Evolutionary conservation across 2,113 vertebrate species (phyloP), one percentile per base, ranked within the genome.

Genomic region (Ageneiosus marmoratus): DNA sequence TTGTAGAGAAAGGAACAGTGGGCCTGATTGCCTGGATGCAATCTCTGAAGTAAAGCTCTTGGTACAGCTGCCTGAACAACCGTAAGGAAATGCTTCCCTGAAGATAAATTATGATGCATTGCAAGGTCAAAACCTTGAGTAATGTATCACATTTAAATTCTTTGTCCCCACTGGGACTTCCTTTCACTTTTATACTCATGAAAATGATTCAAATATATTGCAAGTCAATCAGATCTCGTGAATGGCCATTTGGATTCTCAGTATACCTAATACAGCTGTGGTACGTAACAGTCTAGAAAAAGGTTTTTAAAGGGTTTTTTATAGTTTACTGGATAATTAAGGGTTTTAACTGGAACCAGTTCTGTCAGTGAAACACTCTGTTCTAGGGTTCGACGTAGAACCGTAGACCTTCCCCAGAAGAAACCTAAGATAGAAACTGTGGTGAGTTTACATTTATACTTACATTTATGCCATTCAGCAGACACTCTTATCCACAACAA

Each of bases 31-130:
- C 78, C 65, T 79, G 44, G 20, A 77, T 80, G 58, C 65, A 82
- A 79, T 85, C 84, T 84, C 63, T 11, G 41, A 74, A 53, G 77
- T 72, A 83, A 84, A 80, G 74, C 77, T 55, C 58, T 53, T 37
- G 9, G 18, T 74, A 63, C 63, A 50, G 83, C 56, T 41, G 63
- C 63, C 79, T 81, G 72, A 67, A 62, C 50, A 69, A 75, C 63
- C 79, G 20, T 77, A 46, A 60, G 37, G 65, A 82, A 84, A 82
- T 84, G 80, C 48, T 76, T 84, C 50, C 46, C 58, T 81, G 67
- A 88, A 84, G 81, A 85, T 85, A 77, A 84, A 83, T 88, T 76
- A 84, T 16, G 18, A 53, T 10, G 29, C n/a, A 50, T 15, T 13
- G 12, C 55, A 44, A 72, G 76, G 62, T 85, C 63, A 50, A n/a